A percentile compares a stretch with the other conserved stretches of the same genome.
Evolutionary conservation across 2,888 invertebrate genomes (phyloP).

Genomic region (Drosophila anomalipes): DNA sequence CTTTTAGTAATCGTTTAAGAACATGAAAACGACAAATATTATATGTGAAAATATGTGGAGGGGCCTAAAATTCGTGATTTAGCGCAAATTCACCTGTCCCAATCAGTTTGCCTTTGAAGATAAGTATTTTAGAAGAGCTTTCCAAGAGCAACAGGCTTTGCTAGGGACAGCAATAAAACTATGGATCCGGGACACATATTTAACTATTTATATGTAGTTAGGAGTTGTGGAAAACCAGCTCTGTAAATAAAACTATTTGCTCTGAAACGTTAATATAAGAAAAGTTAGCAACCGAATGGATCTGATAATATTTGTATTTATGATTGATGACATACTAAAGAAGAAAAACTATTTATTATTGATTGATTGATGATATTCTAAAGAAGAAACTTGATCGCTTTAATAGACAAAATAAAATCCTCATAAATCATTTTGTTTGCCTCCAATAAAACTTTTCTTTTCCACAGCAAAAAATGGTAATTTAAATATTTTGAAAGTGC

Average conservation of each 20-base stretch:
- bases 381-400: neutral
- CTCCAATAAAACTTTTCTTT: neutral
- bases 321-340: neutral
- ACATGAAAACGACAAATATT: conserved; percentile 23
- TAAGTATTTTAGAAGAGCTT: neutral
- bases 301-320: neutral
- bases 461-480: neutral
- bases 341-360: neutral
- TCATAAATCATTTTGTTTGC: neutral
- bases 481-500: neutral
- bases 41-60: conserved; percentile 14
- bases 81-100: conserved; percentile 49
- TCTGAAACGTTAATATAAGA: neutral
- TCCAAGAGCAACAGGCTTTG: conserved; percentile 7
- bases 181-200: neutral
- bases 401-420: neutral
- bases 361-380: neutral
- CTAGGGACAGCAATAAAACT: neutral
- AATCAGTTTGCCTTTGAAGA: conserved; percentile 29
- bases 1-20: conserved; percentile 46
- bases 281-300: neutral
- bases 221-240: neutral
- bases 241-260: neutral
- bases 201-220: neutral
- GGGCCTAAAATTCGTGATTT: neutral